Conservation (phyloP, 2,888 invertebrate species). For the Harmothoe impar region DNA sequence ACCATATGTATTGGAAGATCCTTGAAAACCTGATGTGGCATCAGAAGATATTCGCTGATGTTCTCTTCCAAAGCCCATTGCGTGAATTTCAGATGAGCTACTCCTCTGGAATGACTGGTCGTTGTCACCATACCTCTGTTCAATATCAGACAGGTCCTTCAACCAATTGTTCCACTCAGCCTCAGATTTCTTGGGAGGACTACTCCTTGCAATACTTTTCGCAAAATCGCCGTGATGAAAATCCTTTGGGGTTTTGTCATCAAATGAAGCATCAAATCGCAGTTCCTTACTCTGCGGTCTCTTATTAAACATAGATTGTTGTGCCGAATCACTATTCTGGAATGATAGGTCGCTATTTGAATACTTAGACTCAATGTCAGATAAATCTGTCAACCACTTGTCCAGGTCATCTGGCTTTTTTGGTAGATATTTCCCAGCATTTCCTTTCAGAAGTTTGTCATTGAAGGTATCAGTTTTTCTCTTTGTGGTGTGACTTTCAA, state of each 20-base stretch:
- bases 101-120: too few species aligned
- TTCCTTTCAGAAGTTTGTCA: not conserved
- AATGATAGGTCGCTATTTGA: not conserved
- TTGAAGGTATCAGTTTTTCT: not conserved
- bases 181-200: not conserved
- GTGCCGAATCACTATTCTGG: not conserved
- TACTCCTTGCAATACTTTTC: not conserved
- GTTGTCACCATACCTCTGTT: too few species aligned
- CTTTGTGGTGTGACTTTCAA: not conserved
- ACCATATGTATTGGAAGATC: too few species aligned
- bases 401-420: not conserved
- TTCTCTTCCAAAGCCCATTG: too few species aligned
- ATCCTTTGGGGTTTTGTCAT: not conserved
- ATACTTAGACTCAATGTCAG: not conserved
- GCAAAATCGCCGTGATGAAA: not conserved
- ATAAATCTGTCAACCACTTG: not conserved
- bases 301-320: not conserved
- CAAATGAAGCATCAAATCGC: not conserved
- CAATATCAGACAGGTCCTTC: not conserved
- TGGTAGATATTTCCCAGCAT: not conserved
- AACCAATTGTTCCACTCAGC: not conserved
- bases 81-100: too few species aligned
- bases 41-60: too few species aligned
- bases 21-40: too few species aligned
- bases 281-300: not conserved